Percentiles rank a stretch among this genome's conserved stretches.
Evolutionary conservation across 2,888 invertebrate species (phyloP).

Genomic region (Bruchidius siliquastri): DNA sequence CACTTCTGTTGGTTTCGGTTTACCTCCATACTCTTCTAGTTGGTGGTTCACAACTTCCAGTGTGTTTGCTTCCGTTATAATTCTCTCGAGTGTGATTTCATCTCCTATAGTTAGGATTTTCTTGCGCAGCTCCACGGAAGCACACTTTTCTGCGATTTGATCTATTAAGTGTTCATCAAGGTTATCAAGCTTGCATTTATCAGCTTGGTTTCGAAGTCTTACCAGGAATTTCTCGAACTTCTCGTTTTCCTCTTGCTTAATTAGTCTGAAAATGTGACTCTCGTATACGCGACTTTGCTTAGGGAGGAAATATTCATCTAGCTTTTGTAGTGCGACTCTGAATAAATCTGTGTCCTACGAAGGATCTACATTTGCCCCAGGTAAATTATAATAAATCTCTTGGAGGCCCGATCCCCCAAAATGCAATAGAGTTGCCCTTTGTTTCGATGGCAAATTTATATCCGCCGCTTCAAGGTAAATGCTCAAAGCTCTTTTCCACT

Average conservation of each 20-base stretch:
- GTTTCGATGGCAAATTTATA: slow-evolving; percentile 13
- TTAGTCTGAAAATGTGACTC: neutral
- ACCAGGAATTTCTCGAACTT: slow-evolving; percentile 32
- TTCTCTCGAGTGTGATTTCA: neutral
- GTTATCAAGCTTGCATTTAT: slow-evolving; percentile 8
- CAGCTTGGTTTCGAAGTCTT: slow-evolving; percentile 19
- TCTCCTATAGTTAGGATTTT: neutral
- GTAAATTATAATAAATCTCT: slow-evolving; percentile 24
- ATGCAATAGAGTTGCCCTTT: slow-evolving; percentile 18
- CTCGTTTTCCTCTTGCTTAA: slow-evolving; percentile 30
- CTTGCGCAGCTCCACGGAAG: neutral
- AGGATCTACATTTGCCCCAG: slow-evolving; percentile 13
- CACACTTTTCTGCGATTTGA: neutral
- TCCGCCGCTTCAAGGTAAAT: slow-evolving; percentile 20
- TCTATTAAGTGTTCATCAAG: neutral
- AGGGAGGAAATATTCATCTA: slow-evolving; percentile 22
- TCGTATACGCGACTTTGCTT: neutral
- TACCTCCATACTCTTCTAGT: neutral
- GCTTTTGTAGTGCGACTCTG: slow-evolving; percentile 19
- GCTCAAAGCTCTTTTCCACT: slow-evolving; percentile 20
- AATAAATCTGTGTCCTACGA: slow-evolving; percentile 13
- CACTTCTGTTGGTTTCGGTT: neutral
- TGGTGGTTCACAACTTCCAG: neutral
- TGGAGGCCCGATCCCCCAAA: slow-evolving; percentile 20
- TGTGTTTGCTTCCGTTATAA: neutral